Base-by-base conservation (phyloP, 2,113 vertebrate genomes). In the Smithornis capensis region DNA sequence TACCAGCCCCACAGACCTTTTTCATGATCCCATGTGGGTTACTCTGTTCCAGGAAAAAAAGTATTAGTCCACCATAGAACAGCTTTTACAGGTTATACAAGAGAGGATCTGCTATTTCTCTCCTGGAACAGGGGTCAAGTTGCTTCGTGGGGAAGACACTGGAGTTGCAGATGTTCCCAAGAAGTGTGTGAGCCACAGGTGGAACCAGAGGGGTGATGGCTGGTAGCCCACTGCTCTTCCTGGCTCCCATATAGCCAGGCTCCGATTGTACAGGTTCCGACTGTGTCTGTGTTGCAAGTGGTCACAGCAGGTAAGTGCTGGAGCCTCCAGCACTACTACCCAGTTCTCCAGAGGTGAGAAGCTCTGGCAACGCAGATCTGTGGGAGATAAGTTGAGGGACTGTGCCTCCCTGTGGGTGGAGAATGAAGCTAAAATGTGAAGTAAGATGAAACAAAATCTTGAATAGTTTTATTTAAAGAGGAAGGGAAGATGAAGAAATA, bases 381-480 rank as follows among this genome's bases (percentile, higher is more conserved):
- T 67, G 18, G 19, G 68, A 91, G 60, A 56, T 33, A 27, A 29
- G 47, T 95, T 60, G 87, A 91, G 42, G 52, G 52, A 92, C 60
- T 91, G 35, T 95, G 89, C 93, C 93, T 96, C 92, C 47, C 83
- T 78, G 65, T 78, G 89, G 76, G 83, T 63, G 33, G 24, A 92
- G 69, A 42, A 87, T 42, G 95, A 75, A 94, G 87, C 60, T 81
- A 27, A 95, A 78, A 82, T 0, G 0, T 45, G 14, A 73, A 69
- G 40, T 7, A 44, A 90, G 57, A 44, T 9, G 18, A 44, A 65
- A 21, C 12, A 50, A 80, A 75, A 19, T n/a, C 12, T 6, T 53
- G 24, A 40, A 5, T 57, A 25, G 18, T 31, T 91, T 86, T 18
- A 4, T 64, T 68, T 40, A 22, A 40, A 5, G 40, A 15, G 3